phyloP scores from a whole-genome alignment of 2,797 vertebrate species.

The Ambastaia sidthimunki region DNA sequence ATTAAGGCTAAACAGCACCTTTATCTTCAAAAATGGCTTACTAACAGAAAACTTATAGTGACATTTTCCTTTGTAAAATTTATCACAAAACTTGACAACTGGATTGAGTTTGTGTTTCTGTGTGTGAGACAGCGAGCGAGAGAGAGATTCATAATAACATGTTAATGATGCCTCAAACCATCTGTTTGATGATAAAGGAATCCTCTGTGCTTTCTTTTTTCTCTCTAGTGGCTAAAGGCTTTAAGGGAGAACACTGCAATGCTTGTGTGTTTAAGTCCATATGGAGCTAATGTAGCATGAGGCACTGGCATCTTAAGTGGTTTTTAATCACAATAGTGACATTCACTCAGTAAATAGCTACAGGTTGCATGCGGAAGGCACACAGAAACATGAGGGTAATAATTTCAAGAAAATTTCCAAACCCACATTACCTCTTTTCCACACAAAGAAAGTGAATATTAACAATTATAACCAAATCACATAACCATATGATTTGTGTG shows the following conservation, averaged over 20 bases:
- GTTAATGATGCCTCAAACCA: slow-evolving; percentile 55
- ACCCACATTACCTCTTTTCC: too few relatives aligned
- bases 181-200: slow-evolving; percentile 38
- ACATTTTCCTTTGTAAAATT: neutral
- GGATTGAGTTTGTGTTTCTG: slow-evolving; percentile 33
- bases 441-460: too few relatives aligned
- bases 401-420: neutral
- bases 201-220: neutral
- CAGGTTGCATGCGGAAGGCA: slow-evolving; percentile 38
- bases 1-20: neutral
- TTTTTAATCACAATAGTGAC: slow-evolving; percentile 55
- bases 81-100: slow-evolving; percentile 36
- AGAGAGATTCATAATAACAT: slow-evolving; percentile 57
- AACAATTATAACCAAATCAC: too few relatives aligned
- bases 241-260: slow-evolving; percentile 29
- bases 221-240: slow-evolving; percentile 47
- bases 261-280: slow-evolving; percentile 52
- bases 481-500: too few relatives aligned
- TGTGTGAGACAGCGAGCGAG: slow-evolving; percentile 46
- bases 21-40: neutral
- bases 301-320: slow-evolving; percentile 50
- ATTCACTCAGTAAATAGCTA: slow-evolving; percentile 34
- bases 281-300: slow-evolving; percentile 51
- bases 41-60: neutral
- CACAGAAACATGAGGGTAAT: slow-evolving; percentile 8